Evolutionary conservation across 2,888 invertebrate species (phyloP).

Genomic region (Sesamia inferens): DNA sequence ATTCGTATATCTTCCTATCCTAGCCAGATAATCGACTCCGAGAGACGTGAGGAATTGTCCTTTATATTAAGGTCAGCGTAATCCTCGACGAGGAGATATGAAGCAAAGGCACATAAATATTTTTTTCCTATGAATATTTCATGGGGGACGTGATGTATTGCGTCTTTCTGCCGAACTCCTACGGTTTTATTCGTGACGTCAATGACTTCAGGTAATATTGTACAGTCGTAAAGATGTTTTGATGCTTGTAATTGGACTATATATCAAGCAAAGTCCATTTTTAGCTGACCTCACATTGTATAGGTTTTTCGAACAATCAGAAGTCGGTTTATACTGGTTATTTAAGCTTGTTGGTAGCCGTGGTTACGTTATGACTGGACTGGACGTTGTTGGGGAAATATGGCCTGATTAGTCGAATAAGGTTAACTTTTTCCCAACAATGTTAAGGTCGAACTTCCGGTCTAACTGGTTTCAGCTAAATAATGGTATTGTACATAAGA

Average conservation of each 20-base stretch:
- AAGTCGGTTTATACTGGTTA: no score
- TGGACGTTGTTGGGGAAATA: no score
- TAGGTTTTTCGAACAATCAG: no score
- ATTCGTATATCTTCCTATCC: constrained; percentile 5
- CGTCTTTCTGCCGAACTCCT: constrained; percentile 14
- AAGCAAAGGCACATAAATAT: constrained; percentile 45
- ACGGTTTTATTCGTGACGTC: constrained; percentile 28
- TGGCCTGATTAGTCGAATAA: no score
- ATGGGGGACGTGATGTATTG: constrained; percentile 51
- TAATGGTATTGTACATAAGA: no score
- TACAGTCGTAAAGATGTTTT: background rate
- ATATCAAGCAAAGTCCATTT: no score
- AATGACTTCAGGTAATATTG: constrained; percentile 4
- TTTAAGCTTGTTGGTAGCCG: no score
- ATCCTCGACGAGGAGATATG: constrained; percentile 37
- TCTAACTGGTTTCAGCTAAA: no score
- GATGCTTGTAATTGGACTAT: background rate
- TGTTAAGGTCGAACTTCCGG: no score
- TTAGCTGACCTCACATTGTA: no score
- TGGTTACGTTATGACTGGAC: no score
- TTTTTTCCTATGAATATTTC: constrained; percentile 42
- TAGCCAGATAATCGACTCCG: constrained; percentile 16
- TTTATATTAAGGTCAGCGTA: constrained; percentile 40
- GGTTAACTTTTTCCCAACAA: no score
- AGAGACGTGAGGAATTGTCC: constrained; percentile 44